These are phyloP conservation scores for Phoenicopterus ruber DNA, from an alignment of 2,113 vertebrate genomes.

Conservation along the genomic window DNA sequence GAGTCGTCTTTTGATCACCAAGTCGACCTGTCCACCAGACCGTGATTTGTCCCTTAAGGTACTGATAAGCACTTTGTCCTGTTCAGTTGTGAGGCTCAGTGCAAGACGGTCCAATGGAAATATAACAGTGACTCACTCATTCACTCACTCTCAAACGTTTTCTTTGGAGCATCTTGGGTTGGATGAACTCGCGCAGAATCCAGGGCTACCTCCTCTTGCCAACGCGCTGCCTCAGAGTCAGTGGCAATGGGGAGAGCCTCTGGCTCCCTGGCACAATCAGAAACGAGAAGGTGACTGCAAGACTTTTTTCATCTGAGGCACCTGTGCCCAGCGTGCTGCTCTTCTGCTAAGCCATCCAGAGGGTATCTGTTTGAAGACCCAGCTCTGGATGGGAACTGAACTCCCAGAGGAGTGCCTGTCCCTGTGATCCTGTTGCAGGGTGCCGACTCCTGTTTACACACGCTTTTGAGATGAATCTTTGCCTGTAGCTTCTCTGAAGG, in stretches of 20 bases:
- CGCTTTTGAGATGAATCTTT: not conserved
- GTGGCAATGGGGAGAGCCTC: not conserved
- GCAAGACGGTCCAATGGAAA: not conserved
- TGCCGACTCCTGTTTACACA: not conserved
- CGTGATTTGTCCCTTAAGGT: not conserved
- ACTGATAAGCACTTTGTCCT: not conserved
- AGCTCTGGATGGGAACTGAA: not conserved
- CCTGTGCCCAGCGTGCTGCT: not conserved
- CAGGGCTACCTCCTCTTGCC: not conserved
- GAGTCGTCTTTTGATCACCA: not conserved
- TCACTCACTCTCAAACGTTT: not conserved
- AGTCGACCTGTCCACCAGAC: not conserved
- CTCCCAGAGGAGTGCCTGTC: not conserved
- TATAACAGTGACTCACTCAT: not conserved
- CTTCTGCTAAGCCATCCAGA: not conserved
- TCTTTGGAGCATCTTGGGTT: not conserved
- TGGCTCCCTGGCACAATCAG: not conserved
- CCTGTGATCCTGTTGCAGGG: not conserved
- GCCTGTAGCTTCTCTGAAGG: not conserved
- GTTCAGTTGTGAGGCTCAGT: not conserved
- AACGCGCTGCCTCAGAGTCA: not conserved
- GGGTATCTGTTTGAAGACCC: not conserved
- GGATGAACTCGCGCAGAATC: not conserved
- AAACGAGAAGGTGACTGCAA: not conserved
- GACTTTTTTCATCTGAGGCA: not conserved